phyloP scores from a whole-genome alignment of 2,797 vertebrate species.

The Pygocentrus nattereri region DNA sequence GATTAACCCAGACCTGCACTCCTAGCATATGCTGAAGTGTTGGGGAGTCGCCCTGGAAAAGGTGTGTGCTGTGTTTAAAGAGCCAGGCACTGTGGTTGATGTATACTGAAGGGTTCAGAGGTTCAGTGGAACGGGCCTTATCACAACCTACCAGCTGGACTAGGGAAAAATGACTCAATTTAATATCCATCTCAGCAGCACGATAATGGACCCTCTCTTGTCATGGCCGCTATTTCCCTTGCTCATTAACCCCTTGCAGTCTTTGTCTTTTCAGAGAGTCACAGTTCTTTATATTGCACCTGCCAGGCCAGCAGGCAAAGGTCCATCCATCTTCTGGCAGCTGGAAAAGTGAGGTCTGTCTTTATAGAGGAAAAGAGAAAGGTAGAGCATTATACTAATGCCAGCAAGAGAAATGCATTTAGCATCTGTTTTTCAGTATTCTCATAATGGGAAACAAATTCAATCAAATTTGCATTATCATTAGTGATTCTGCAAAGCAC shows the following conservation, averaged over 20 bases:
- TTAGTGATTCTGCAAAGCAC: no score
- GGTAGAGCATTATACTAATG: not conserved
- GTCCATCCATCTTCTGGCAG: conserved; percentile 36
- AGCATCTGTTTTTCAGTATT: not conserved
- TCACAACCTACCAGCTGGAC: conserved; percentile 78
- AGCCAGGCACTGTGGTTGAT: conserved; percentile 54
- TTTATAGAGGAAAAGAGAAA: not conserved
- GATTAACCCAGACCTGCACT: conserved; percentile 25
- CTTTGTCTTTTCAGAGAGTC: conserved; percentile 47
- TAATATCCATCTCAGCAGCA: conserved; percentile 74
- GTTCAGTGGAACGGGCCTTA: conserved; percentile 76
- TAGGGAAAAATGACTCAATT: conserved; percentile 75
- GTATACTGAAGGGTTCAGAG: conserved; percentile 71
- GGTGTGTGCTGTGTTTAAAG: conserved; percentile 45
- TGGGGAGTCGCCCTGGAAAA: conserved; percentile 30
- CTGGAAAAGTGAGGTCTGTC: not conserved
- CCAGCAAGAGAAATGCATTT: not conserved
- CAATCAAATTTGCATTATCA: no score
- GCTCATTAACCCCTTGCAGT: conserved; percentile 68
- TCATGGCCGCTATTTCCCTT: conserved; percentile 69
- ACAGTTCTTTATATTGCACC: conserved; percentile 26
- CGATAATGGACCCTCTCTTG: conserved; percentile 75
- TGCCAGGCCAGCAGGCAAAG: conserved; percentile 27
- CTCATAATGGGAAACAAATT: not conserved
- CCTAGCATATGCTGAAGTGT: conserved; percentile 19